Evolutionary conservation across 2,797 vertebrate genomes (phyloP).

Genomic region (Pangasius mekongensis): DNA sequence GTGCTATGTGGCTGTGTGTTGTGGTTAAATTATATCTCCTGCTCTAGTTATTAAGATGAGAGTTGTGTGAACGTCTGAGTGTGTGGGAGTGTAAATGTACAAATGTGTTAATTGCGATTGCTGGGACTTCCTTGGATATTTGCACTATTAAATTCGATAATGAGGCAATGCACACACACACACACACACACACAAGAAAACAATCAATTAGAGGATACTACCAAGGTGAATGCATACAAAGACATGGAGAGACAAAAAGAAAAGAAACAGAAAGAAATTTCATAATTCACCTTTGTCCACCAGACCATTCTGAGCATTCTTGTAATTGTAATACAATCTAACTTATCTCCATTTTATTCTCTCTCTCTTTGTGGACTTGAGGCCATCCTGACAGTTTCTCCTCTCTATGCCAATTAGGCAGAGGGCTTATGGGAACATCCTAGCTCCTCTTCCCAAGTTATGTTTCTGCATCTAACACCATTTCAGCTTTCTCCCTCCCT

Average conservation of each 20-base stretch:
- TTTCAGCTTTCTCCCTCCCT: conserved; percentile 20
- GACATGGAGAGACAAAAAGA: conserved; percentile 33
- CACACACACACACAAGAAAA: conserved; percentile 26
- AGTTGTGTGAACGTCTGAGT: conserved; percentile 23
- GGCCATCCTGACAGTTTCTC: background rate
- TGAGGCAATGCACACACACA: conserved; percentile 50
- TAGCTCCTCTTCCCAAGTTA: conserved; percentile 1
- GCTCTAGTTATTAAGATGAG: conserved; percentile 15
- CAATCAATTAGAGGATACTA: background rate
- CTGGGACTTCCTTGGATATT: conserved; percentile 52
- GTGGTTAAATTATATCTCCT: conserved; percentile 14
- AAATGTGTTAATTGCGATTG: conserved; percentile 20
- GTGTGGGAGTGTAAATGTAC: conserved; percentile 5
- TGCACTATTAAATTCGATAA: conserved; percentile 52
- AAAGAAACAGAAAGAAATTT: conserved; percentile 21
- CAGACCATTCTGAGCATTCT: conserved; percentile 3
- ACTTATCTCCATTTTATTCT: background rate
- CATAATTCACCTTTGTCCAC: conserved; percentile 32
- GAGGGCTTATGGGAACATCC: conserved; percentile 22
- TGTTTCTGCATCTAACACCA: background rate
- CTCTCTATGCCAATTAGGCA: conserved; percentile 33
- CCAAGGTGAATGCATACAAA: conserved; percentile 4
- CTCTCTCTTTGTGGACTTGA: conserved; percentile 27
- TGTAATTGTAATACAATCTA: background rate
- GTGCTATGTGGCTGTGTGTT: conserved; percentile 7